Evolutionary conservation across 2,888 invertebrate species (phyloP).

Genomic region (Scelioninae gen. 2): DNA sequence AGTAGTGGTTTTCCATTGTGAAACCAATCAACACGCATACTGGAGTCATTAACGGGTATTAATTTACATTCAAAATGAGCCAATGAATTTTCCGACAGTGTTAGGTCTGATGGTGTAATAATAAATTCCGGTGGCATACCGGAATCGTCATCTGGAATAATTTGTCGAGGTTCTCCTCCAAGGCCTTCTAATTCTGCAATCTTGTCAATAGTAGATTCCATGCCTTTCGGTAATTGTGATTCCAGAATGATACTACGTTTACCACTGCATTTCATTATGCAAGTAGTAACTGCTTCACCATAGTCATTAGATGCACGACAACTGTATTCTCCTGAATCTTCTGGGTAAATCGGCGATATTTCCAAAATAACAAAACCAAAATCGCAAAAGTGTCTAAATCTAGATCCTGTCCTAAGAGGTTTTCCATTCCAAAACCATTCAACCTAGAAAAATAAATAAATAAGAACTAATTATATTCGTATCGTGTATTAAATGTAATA

Average conservation of each 20-base stretch:
- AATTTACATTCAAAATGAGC: conserved; percentile 95
- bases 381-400: conserved; percentile 97
- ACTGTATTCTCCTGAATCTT: conserved; percentile 94
- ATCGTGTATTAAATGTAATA: too few species aligned
- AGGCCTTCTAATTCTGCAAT: conserved; percentile 94
- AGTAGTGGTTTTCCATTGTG: conserved; percentile 95
- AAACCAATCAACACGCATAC: conserved; percentile 97
- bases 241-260: conserved; percentile 94
- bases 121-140: conserved; percentile 94
- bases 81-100: conserved; percentile 89
- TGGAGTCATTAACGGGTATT: conserved; percentile 92
- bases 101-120: conserved; percentile 89
- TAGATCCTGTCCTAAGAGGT: conserved; percentile 90
- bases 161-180: conserved; percentile 81
- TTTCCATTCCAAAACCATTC: conserved; percentile 98
- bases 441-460: conserved; percentile 80
- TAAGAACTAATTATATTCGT: conserved; percentile 22
- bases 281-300: conserved; percentile 93
- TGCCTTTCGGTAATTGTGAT: conserved; percentile 93
- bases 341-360: conserved; percentile 97
- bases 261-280: conserved; percentile 92
- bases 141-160: conserved; percentile 86
- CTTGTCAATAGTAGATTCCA: conserved; percentile 95
- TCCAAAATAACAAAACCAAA: conserved; percentile 98
- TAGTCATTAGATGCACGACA: conserved; percentile 92